Conservation (phyloP, 2,888 invertebrate genomes). For the Rapana venosa region DNA sequence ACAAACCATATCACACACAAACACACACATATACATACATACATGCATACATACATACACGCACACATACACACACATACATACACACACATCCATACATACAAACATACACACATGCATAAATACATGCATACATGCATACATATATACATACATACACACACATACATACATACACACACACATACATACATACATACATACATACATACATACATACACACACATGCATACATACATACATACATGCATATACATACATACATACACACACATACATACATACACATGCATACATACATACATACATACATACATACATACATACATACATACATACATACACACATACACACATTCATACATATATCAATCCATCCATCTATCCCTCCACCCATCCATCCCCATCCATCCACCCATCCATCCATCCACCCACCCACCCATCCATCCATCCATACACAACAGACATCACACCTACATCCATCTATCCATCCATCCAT, state of each 20-base stretch:
- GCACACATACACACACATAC: not conserved
- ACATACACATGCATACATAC: not conserved
- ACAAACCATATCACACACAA: too few relatives aligned
- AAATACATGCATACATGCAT: not conserved
- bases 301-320: not conserved
- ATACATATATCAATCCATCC: too few relatives aligned
- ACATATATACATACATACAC: not conserved
- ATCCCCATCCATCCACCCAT: too few relatives aligned
- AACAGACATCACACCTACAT: too few relatives aligned
- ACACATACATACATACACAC: not conserved
- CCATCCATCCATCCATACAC: too few relatives aligned
- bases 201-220: not conserved
- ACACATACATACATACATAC: constrained; percentile 5
- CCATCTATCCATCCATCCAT: too few relatives aligned
- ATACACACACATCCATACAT: not conserved
- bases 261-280: not conserved
- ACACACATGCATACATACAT: not conserved
- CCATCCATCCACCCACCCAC: too few relatives aligned
- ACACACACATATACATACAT: too few relatives aligned
- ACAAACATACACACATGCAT: not conserved
- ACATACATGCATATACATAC: not conserved
- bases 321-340: not conserved
- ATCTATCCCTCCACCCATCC: too few relatives aligned
- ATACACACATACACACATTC: too few relatives aligned
- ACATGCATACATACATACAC: too few relatives aligned